Base-by-base conservation (phyloP, 2,113 vertebrate genomes). In the Furnarius figulus region DNA sequence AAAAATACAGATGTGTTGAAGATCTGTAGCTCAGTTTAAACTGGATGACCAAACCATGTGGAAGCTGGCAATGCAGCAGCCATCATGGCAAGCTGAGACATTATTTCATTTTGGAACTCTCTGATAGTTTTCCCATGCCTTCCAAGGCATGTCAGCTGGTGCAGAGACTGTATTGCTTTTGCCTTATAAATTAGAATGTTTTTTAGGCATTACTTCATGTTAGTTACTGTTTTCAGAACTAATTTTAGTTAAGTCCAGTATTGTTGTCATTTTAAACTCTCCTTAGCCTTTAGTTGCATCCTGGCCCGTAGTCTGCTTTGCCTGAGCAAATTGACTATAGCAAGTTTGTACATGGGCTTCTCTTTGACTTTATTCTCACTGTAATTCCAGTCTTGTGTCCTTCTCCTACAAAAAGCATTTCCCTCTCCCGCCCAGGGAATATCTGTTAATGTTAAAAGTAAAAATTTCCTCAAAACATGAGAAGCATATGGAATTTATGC, bases 101-200 rank as follows among this genome's bases (percentile, higher is more conserved):
- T 74, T n/a, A 77, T 92, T 94, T 92, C 47, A 74, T 74, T 84
- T 55, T 90, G 86, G 59, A 95, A 84, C 70, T 46, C 63, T 85
- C 46, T 63, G 33, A 77, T 78, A 79, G 59, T 68, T 93, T 94
- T 92, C 47, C 59, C 33, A 50, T 86, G 39, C 63, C 37, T 84
- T 82, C 72, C 83, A 86, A 93, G 55, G 75, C 85, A 73, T 22
- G 40, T n/a, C 68, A 79, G 30, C 68, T 90, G 68, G 53, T 27
- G 4, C 63, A 80, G 39, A 84, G 42, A 27, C 42, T 65, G 10
- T 28, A 27, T 50, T 84, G 23, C 28, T 91, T 65, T 52, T 87
- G 44, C 70, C 39, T 89, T 78, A 61, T 40, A 55, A 89, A 87
- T 65, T 47, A 67, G 24, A 75, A 12, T 24, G n/a, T 82, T 55